Conservation (phyloP, 2,888 invertebrate species). For the Ophion ellenae region DNA sequence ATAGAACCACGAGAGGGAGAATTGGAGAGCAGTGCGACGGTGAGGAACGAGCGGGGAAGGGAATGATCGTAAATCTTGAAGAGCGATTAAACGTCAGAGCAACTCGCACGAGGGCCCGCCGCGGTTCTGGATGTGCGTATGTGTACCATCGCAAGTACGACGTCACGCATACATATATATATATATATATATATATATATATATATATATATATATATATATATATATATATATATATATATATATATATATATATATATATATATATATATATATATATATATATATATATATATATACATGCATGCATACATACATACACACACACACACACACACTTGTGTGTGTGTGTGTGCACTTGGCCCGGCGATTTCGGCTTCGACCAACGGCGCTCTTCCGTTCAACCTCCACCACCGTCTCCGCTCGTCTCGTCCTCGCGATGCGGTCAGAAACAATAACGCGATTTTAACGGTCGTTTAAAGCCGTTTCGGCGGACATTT, state of each 20-base stretch:
- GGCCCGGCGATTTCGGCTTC: conserved; percentile 60
- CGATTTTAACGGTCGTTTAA: conserved; percentile 79
- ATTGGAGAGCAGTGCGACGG: neutral
- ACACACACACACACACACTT: no score
- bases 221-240: no score
- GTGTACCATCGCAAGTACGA: neutral
- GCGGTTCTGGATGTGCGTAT: conserved; percentile 40
- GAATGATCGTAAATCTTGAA: conserved; percentile 79
- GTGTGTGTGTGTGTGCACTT: neutral
- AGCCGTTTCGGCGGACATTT: conserved; percentile 74
- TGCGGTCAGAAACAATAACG: conserved; percentile 79
- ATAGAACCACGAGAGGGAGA: conserved; percentile 39
- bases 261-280: no score
- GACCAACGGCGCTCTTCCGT: conserved; percentile 44
- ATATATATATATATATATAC: no score
- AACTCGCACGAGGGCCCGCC: conserved; percentile 59
- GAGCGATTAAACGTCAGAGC: conserved; percentile 81
- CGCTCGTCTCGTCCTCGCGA: conserved; percentile 27
- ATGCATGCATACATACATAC: no score
- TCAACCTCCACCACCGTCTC: conserved; percentile 27
- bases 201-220: no score
- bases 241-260: no score
- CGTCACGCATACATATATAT: neutral
- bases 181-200: no score
- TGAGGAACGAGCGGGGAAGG: conserved; percentile 50